Evolutionary conservation across 2,888 invertebrate genomes (phyloP).

Genomic region (Ormyrus pomaceus): DNA sequence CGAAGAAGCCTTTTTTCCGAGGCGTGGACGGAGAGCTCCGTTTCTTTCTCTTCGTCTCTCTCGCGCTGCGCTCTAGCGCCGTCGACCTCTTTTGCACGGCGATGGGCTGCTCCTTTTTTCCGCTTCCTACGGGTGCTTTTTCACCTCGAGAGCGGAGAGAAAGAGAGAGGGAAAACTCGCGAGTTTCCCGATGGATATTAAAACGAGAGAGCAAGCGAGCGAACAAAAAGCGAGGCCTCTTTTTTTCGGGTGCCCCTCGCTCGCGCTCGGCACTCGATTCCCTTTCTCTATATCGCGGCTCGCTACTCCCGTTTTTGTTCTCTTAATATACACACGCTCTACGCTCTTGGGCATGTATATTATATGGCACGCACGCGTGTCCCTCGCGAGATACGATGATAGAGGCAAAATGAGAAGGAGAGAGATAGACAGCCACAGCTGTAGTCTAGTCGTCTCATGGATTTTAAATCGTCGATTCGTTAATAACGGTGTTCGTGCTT

Average conservation of each 20-base stretch:
- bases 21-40: conserved; percentile 44
- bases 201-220: conserved; percentile 11
- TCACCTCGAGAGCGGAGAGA: no score
- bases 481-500: not conserved
- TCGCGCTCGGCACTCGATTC: conserved; percentile 8
- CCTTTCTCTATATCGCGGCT: conserved; percentile 10
- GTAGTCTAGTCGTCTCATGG: not conserved
- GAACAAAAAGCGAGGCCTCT: conserved; percentile 34
- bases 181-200: conserved; percentile 25
- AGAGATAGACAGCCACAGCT: conserved; percentile 12
- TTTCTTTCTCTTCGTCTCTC: conserved; percentile 36
- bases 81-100: conserved; percentile 53
- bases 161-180: not conserved
- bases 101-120: conserved; percentile 19
- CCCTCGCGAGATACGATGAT: conserved; percentile 10
- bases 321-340: not conserved
- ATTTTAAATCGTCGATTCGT: conserved; percentile 21
- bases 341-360: not conserved
- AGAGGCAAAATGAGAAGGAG: conserved; percentile 19
- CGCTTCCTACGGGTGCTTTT: not conserved
- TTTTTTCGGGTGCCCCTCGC: not conserved
- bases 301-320: conserved; percentile 47
- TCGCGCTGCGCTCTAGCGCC: conserved; percentile 31
- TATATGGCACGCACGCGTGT: conserved; percentile 24
- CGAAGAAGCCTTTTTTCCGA: conserved; percentile 20